Percentiles rank a stretch among this genome's conserved stretches.
These are phyloP conservation scores for Tragelaphus eurycerus DNA, from an alignment of 2,797 vertebrate species.

Conservation along the genomic window DNA sequence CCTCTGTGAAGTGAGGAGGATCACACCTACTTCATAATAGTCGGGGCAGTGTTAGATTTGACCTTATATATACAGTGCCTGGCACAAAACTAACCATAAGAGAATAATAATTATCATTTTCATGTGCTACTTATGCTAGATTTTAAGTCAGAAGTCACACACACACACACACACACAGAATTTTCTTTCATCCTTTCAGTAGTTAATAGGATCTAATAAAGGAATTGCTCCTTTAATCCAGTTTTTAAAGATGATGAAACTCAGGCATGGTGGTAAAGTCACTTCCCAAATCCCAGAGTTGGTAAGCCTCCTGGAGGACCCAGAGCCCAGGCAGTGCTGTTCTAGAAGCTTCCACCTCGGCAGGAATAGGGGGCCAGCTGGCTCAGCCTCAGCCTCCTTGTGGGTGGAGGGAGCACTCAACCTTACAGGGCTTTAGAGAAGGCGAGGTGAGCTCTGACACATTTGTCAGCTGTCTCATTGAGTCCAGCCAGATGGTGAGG, in stretches of 20 bases:
- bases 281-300: not conserved
- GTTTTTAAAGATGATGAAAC: not conserved
- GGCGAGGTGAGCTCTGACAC: fast-evolving
- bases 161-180: not conserved
- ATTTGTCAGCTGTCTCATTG: not conserved
- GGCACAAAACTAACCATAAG: not conserved
- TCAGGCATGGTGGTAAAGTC: not conserved
- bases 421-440: not conserved
- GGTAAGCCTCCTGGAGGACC: not conserved
- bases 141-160: fast-evolving
- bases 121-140: not conserved
- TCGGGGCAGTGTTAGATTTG: not conserved
- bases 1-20: not conserved
- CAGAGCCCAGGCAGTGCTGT: not conserved
- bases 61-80: not conserved
- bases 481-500: not conserved
- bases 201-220: not conserved
- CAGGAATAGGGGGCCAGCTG: not conserved
- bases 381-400: not conserved
- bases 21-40: not conserved
- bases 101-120: not conserved
- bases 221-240: not conserved
- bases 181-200: not conserved
- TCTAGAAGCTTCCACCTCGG: not conserved
- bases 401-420: not conserved